Evolutionary conservation across 2,888 invertebrate genomes (phyloP), one percentile per base, ranked within the genome.

Genomic region (Eupithecia inturbata): DNA sequence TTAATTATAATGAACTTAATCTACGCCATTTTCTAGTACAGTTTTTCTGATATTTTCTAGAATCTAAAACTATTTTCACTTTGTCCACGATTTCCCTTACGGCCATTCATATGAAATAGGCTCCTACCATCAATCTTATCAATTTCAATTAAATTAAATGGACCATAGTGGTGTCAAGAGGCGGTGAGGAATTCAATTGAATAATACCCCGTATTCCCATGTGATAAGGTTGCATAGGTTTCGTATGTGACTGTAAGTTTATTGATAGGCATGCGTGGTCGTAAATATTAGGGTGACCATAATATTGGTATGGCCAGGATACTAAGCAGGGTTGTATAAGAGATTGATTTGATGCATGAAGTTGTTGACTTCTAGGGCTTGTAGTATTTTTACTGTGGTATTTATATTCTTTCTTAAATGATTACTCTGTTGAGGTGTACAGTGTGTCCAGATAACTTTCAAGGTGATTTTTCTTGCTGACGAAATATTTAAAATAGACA

Each of bases 241-340:
- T 73, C 60, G 71, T 71, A 76, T 71, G 64, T 73, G 72, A 60
- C 66, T 68, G 69, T 64, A 49, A 49, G 66, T 73, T 76, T 76
- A 76, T 73, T 76, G 76, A 76, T 76, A 76, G 76, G 71, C 76
- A 76, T 76, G 73, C 76, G 76, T 76, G 76, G 76, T 76, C 76
- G 76, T 76, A 67, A 75, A 67, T 66, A 41, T 26, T 67, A 72
- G 53, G 67, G 70, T 70, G 72, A 60, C 72, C 72, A 75, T 63
- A 31, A 26, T 72, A 6, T 62, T 49, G n/a, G 45, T 67, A 67
- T n/a, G 19, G 31, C 31, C 26, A 22, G 39, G 22, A 66, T 66
- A 62, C 28, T 62, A n/a, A 39, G n/a, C 66, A 66, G 66, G 66
- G 66, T 66, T 67, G 49, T 45, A 3, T 19, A 31, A 31, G 12